Base-by-base conservation (phyloP, 2,888 invertebrate genomes). In the Listrodromus nycthemerus region DNA sequence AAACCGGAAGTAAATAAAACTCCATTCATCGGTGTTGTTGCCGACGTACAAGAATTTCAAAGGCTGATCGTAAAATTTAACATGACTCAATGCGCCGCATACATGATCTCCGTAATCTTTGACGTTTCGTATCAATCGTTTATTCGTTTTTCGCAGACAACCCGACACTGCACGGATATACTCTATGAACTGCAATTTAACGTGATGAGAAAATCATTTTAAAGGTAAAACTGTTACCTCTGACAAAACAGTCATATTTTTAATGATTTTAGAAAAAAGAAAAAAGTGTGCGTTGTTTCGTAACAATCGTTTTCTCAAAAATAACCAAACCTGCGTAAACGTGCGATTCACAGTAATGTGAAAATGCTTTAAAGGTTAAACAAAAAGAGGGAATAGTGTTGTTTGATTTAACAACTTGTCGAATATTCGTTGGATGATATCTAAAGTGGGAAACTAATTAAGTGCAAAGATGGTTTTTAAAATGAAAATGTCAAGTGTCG, bases 11-110 rank as follows among this genome's bases (percentile, higher is more conserved):
- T 55, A 16, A 58, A n/a, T n/a, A 30, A 58, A 55, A 76, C 70
- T 83, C 45, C 66, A 78, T 83, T 33, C 61, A 74, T 83, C 67
- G 77, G 77, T 71, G 76, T 69, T 27, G 76, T 74, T 79, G 83
- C 73, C 80, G 82, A 85, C 82, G 79, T 83, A 82, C 85, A 85
- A 85, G 70, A 85, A 73, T 78, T 85, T 86, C 85, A 82, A 89
- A 89, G 88, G 88, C 87, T 88, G 89, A 87, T 87, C 85, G 84
- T 81, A 81, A 85, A 83, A 66, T 85, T 84, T 82, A 61, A 80
- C 83, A 84, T 76, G 55, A 74, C 86, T 87, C 86, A 65, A 85
- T 73, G 80, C 80, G 82, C 85, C 80, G 66, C 48, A 69, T 80
- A 80, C 70, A 66, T 33, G 79, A 76, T 78, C 83, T 48, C 76